phyloP scores from a whole-genome alignment of 2,113 vertebrate species.

The Porphyrio hochstetteri region DNA sequence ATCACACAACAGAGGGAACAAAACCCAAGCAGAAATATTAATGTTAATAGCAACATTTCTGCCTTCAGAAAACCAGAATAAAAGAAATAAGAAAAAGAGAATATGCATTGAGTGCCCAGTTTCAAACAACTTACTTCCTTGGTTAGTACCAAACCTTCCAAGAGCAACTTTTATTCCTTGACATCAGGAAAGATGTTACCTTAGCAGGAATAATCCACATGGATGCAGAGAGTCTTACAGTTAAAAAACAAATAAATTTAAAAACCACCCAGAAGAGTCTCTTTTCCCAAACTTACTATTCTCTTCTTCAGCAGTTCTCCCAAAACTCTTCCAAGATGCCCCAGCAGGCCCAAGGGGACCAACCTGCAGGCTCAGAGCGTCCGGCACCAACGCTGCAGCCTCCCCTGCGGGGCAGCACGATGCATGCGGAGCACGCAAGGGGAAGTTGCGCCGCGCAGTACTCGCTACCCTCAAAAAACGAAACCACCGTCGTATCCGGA shows the following conservation, averaged over 20 bases:
- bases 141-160: background rate
- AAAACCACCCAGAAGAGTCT: background rate
- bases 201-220: background rate
- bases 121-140: constrained; percentile 5
- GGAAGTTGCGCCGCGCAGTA: background rate
- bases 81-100: background rate
- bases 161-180: background rate
- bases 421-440: fast-evolving
- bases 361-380: fast-evolving
- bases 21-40: background rate
- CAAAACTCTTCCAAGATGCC: background rate
- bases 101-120: fast-evolving
- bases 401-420: background rate
- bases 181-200: background rate
- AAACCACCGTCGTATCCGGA: background rate
- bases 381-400: background rate
- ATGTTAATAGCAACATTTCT: background rate
- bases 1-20: background rate
- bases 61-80: background rate
- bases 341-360: background rate
- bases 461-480: background rate
- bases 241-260: background rate
- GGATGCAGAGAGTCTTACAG: background rate
- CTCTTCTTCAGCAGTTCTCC: background rate
- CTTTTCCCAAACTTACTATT: background rate